These are phyloP conservation scores for Baccha elongata DNA, from an alignment of 2,888 invertebrate genomes.

Conservation along the genomic window DNA sequence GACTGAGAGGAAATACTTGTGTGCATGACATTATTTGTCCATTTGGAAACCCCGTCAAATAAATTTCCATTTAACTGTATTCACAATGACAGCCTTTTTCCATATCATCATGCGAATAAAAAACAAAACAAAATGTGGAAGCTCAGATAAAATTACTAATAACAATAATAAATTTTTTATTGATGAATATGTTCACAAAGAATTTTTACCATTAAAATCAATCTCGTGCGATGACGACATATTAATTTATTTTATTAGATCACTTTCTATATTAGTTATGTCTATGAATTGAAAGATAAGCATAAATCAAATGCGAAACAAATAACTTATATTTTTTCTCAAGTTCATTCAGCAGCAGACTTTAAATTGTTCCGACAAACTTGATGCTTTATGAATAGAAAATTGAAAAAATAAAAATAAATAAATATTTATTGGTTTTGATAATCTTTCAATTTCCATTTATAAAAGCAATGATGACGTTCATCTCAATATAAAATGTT, in stretches of 20 bases:
- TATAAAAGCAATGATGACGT: slow-evolving; percentile 25
- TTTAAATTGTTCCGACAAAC: not conserved
- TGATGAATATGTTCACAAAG: not conserved
- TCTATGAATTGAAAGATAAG: slow-evolving; percentile 10
- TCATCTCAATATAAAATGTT: not conserved
- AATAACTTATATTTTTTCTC: not conserved
- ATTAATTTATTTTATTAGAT: slow-evolving; percentile 8
- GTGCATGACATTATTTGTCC: no score
- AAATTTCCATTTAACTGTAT: no score
- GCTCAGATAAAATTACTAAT: no score
- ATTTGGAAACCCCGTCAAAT: no score
- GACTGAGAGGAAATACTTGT: no score
- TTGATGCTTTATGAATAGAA: slow-evolving; percentile 14
- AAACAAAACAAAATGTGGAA: no score
- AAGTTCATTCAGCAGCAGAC: not conserved
- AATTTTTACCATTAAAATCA: not conserved
- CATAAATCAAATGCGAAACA: slow-evolving; percentile 7
- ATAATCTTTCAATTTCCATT: slow-evolving; percentile 28
- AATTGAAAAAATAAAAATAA: not conserved
- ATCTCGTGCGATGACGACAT: slow-evolving; percentile 7
- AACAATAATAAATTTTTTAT: no score
- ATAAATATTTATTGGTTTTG: slow-evolving; percentile 21
- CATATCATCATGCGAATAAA: no score
- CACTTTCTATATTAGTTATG: slow-evolving; percentile 6
- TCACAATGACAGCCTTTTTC: no score